Conservation (phyloP, 2,113 vertebrate genomes). For the Pachycephala philippinensis region DNA sequence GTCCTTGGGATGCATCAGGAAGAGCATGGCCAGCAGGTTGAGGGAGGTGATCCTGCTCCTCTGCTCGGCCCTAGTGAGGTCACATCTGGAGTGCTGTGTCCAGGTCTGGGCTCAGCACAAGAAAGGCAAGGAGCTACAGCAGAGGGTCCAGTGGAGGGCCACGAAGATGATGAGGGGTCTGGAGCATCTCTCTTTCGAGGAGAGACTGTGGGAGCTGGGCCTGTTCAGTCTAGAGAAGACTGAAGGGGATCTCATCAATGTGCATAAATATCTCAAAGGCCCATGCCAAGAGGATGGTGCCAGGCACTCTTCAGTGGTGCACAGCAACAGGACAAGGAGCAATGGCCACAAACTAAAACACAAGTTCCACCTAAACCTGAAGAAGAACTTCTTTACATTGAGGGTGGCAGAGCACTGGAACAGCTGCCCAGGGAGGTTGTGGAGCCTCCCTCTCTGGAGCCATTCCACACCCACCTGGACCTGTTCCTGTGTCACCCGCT, state of each 20-base stretch:
- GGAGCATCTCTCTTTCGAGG: neutral
- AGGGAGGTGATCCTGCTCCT: neutral
- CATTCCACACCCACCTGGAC: neutral
- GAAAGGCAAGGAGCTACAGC: neutral
- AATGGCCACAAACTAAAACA: neutral
- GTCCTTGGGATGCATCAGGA: neutral
- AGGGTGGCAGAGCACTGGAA: neutral
- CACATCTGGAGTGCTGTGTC: neutral
- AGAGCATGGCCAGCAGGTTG: neutral
- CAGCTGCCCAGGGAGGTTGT: neutral
- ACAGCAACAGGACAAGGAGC: neutral
- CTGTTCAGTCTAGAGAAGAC: neutral
- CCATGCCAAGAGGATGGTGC: too few relatives aligned
- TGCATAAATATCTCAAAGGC: neutral
- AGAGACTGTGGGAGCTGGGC: neutral
- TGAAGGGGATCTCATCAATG: neutral
- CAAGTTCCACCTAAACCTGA: neutral
- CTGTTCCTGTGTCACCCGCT: rapidly evolving
- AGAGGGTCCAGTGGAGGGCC: neutral
- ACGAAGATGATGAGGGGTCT: neutral
- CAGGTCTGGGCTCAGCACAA: neutral
- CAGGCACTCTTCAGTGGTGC: neutral
- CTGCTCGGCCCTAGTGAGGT: neutral
- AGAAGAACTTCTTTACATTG: rapidly evolving
- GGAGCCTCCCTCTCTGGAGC: neutral